These are phyloP conservation scores for Oreochromis spilurus DNA, from an alignment of 2,113 vertebrate genomes.

Conservation along the genomic window DNA sequence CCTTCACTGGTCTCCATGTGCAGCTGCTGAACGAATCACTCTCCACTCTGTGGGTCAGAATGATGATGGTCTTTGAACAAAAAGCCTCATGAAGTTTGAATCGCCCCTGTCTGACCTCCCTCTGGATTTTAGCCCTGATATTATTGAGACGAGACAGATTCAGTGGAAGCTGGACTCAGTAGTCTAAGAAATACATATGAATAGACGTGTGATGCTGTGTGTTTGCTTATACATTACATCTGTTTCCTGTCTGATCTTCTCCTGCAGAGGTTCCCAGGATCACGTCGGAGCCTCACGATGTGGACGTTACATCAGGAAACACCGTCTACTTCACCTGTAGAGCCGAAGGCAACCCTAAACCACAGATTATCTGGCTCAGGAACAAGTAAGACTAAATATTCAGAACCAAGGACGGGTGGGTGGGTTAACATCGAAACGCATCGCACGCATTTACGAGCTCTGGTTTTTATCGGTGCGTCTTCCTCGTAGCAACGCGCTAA, in stretches of 20 bases:
- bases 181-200: not conserved
- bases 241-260: slow-evolving; percentile 9
- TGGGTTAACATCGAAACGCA: not conserved
- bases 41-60: not conserved
- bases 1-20: not conserved
- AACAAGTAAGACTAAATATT: slow-evolving; percentile 83
- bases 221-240: not conserved
- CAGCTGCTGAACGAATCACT: not conserved
- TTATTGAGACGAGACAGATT: not conserved
- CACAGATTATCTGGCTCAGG: slow-evolving; percentile 98
- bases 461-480: not conserved
- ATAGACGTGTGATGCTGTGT: not conserved
- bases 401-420: not conserved
- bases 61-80: not conserved
- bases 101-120: fast-evolving
- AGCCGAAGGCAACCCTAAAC: slow-evolving; percentile 97
- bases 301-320: slow-evolving; percentile 93
- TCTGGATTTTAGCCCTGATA: not conserved
- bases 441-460: not conserved
- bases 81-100: not conserved
- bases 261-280: slow-evolving; percentile 89
- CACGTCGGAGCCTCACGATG: slow-evolving; percentile 95
- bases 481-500: slow-evolving; percentile 70
- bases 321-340: slow-evolving; percentile 98
- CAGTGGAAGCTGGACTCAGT: not conserved